Base-by-base conservation (phyloP, 2,888 invertebrate species). In the Lasioglossum oenotherae region DNA sequence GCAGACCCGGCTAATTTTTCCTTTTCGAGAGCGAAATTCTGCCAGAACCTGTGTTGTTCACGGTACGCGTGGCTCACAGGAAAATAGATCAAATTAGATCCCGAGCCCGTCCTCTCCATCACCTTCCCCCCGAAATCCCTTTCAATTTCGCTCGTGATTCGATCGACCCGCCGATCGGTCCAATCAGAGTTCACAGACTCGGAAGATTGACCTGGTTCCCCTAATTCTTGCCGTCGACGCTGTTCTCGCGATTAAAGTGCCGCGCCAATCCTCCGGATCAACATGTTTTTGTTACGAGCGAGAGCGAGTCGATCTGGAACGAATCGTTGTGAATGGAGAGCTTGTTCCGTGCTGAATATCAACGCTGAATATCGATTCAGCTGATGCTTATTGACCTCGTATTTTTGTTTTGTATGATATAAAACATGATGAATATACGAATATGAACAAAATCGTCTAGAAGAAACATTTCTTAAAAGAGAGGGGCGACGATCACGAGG, bases 1-100 rank as follows among this genome's bases (percentile, higher is more conserved):
- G 60, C 60, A 12, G 41, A 71, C 44, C 31, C n/a, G 57, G 23
- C 83, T 77, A 80, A 80, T 80, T 84, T 85, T 78, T 60, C 74
- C 5, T 53, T 53, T 38, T 75, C 19, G 41, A n/a, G 6, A 31
- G 53, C 14, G 49, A 74, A 44, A 74, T 74, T 73, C 69, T 38
- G 69, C 49, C 35, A 35, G 67, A 67, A 35, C 16, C 60, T 75
- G n/a, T 46, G n/a, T 46, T 44, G 31, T 41, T n/a, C 23, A 44
- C 44, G 72, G 72, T n/a, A 27, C 69, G 35, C 41, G 41, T n/a
- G 41, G 4, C 41, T 69, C 10, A 1, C 64, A 23, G 0, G 41
- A 41, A 38, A 69, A 69, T 38, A n/a, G 67, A 67, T 67, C 35
- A 19, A 67, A 67, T 67, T 67, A 67, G 67, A 35, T 67, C 35